Conservation (phyloP, 2,113 vertebrate species). For the Epinephelus lanceolatus region DNA sequence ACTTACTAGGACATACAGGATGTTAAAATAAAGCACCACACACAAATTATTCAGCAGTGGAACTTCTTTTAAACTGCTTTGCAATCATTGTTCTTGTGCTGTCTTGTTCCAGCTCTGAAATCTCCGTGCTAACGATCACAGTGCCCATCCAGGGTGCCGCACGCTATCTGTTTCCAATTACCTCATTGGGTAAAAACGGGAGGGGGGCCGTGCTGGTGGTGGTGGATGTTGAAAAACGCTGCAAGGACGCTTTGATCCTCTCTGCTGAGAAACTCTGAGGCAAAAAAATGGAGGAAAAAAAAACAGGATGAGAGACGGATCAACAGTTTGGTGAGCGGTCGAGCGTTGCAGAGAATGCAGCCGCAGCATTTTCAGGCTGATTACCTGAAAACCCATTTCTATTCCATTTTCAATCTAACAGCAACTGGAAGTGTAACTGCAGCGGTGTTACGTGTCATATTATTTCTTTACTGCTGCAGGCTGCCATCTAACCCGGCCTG, state of each 20-base stretch:
- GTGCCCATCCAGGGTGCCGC: constrained; percentile 20
- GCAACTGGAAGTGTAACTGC: constrained; percentile 38
- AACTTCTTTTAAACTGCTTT: constrained; percentile 14
- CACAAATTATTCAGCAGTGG: background rate
- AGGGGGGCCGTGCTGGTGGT: background rate
- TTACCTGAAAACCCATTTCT: constrained; percentile 57
- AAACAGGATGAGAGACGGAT: constrained; percentile 37
- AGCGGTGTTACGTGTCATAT: constrained; percentile 47
- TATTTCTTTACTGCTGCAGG: constrained; percentile 40
- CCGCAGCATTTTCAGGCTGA: constrained; percentile 53
- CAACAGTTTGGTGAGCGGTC: constrained; percentile 36
- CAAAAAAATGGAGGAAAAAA: constrained; percentile 3
- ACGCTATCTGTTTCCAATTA: constrained; percentile 75
- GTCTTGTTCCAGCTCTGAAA: constrained; percentile 31
- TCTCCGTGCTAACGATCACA: constrained; percentile 35
- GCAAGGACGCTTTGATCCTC: constrained; percentile 68
- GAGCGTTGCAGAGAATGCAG: constrained; percentile 35
- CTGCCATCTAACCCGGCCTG: background rate
- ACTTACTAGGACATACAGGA: background rate
- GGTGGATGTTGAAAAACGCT: constrained; percentile 36
- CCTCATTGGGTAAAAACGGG: constrained; percentile 36
- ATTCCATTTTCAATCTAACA: constrained; percentile 50
- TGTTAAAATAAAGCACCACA: constrained; percentile 12
- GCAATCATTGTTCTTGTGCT: constrained; percentile 8
- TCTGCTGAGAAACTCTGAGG: constrained; percentile 44